Evolutionary conservation across 2,888 invertebrate species (phyloP), one percentile per base, ranked within the genome.

Genomic region (Lucinisca nassula): DNA sequence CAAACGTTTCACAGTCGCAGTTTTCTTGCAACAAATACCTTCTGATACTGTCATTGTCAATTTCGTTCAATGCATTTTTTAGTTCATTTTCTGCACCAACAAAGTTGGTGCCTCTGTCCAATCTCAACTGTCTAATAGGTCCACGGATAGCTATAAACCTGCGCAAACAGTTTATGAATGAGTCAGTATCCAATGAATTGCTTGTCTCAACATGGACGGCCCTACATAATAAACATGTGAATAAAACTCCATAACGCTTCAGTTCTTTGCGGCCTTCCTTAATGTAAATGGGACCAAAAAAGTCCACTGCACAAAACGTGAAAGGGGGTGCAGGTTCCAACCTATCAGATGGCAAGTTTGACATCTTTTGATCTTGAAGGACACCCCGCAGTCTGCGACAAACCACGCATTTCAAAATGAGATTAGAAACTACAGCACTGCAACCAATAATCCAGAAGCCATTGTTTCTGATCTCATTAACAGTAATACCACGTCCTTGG

Each of bases 391-490:
- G 76, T 27, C 90, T 89, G 17, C 88, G 82, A 82, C 96, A 96
- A 1, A 32, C 83, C 0, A 94, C 82, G 87, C 96, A 96, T 0
- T 90, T 87, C 8, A 79, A 51, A 1, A 94, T 90, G 0, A 90
- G 49, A 12, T 80, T 81, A 30, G 92, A 80, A 0, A 94, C 92
- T 14, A 87, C 88, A 38, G 91, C 49, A 72, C 92, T 85, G 12
- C 91, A 93, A 4, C 91, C 86, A 0, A 95, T 75, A 3, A 95
- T 93, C 95, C 95, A 96, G 77, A 89, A 95, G 14, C 91, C 92
- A 70, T 82, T 88, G 21, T 79, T 24, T 83, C 92, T 14, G 0
- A 93, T 76, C 61, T 78, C 85, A 81, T 86, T 88, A 0, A 78
- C 79, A 2, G 90, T 92, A 12, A 92, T 87, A 2, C 89, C 91